Conservation (phyloP, 2,797 vertebrate species). For the Xenopus petersii region DNA sequence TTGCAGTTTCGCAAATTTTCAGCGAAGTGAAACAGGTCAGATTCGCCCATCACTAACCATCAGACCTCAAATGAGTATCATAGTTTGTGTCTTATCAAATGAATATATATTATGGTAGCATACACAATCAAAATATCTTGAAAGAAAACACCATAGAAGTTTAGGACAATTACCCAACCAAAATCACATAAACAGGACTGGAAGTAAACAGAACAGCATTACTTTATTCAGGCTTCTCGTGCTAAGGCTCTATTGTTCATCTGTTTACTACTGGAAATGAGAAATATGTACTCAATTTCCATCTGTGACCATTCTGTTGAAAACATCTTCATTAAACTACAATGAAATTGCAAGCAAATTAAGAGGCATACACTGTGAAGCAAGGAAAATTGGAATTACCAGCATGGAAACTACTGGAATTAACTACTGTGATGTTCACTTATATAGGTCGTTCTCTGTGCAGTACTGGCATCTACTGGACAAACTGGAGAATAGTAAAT, state of each 20-base stretch:
- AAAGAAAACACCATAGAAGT: too few relatives aligned
- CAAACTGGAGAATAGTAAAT: not conserved
- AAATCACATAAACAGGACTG: too few relatives aligned
- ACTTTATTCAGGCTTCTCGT: not conserved
- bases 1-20: too few relatives aligned
- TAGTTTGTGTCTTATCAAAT: too few relatives aligned
- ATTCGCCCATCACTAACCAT: too few relatives aligned
- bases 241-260: not conserved
- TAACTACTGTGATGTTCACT: not conserved
- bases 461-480: not conserved
- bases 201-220: too few relatives aligned
- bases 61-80: too few relatives aligned
- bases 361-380: not conserved
- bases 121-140: too few relatives aligned
- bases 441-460: not conserved
- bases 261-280: not conserved
- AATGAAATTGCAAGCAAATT: constrained; percentile 6
- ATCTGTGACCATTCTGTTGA: not conserved
- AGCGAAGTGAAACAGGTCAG: too few relatives aligned
- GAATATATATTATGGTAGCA: too few relatives aligned
- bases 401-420: not conserved
- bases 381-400: not conserved
- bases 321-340: constrained; percentile 4
- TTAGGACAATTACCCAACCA: too few relatives aligned
- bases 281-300: not conserved